These are phyloP conservation scores for Agelas oroides DNA, from an alignment of 37 sponge, comb jelly and placozoan genomes.

Conservation along the genomic window DNA sequence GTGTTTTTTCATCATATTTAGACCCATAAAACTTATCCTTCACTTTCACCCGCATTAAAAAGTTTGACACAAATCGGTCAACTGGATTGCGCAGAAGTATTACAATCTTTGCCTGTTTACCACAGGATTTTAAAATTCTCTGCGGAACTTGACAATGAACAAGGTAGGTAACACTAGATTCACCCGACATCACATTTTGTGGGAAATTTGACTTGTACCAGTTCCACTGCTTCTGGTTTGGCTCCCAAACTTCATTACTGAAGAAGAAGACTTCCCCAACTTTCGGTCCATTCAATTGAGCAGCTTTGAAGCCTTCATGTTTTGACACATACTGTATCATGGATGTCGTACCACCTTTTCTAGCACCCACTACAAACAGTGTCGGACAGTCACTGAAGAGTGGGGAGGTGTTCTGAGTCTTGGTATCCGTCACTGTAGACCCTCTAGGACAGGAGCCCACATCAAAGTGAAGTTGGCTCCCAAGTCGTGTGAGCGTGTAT, in stretches of 20 bases:
- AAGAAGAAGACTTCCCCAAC: slow-evolving; percentile 83
- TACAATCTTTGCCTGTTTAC: slow-evolving; percentile 47
- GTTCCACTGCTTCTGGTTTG: slow-evolving; percentile 48
- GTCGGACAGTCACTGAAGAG: slow-evolving; percentile 70
- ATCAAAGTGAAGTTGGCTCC: slow-evolving; percentile 44
- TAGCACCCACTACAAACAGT: slow-evolving; percentile 80
- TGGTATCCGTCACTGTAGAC: slow-evolving; percentile 9
- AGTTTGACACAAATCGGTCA: slow-evolving; percentile 55
- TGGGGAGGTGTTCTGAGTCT: slow-evolving; percentile 1
- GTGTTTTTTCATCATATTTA: no score
- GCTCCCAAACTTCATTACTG: slow-evolving; percentile 9
- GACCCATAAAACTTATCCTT: background rate
- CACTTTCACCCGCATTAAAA: slow-evolving; percentile 20
- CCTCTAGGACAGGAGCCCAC: slow-evolving; percentile 34
- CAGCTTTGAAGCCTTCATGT: slow-evolving; percentile 76
- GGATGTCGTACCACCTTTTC: slow-evolving; percentile 87
- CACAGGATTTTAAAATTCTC: slow-evolving; percentile 55
- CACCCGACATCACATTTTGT: slow-evolving; percentile 48
- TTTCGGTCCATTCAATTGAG: slow-evolving; percentile 18
- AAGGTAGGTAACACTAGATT: slow-evolving; percentile 44
- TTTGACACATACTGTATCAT: slow-evolving; percentile 75
- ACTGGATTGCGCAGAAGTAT: slow-evolving; percentile 48
- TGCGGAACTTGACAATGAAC: slow-evolving; percentile 44
- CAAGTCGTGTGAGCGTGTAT: slow-evolving; percentile 39
- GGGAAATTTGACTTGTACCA: slow-evolving; percentile 31